Base-by-base conservation (phyloP, 1,140 invertebrate species). In the Triops cancriformis region DNA sequence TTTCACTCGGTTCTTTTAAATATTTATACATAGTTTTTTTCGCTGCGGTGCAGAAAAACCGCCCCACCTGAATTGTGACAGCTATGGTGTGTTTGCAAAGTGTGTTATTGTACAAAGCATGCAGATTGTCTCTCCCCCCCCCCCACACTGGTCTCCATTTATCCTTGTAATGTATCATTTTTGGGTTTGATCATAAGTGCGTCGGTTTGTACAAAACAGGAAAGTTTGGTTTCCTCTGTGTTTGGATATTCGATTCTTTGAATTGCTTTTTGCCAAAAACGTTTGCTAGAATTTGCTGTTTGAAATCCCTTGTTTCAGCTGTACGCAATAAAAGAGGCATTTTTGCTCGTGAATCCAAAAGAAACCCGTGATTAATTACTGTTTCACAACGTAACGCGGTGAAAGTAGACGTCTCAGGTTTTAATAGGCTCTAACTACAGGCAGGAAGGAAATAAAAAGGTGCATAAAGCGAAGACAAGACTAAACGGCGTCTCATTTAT, bases 131-230 rank as follows among this genome's bases (percentile, higher is more conserved):
- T 28, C 27, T 74, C 12, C 6, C n/a, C 4, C 11, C 12, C 6
- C n/a, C 4, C 11, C 27, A 18, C 31, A 41, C 31, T 74, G 27
- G 73, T 31, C 31, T 74, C 73, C n/a, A 74, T 75, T 43, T 75
- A n/a, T 11, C 42, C 18, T 41, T 75, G 73, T 74, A 31, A 31
- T 74, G 26, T 31, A 23, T 74, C 74, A 43, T 45, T 75, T 12
- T 45, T 27, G 5, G n/a, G 14, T 42, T n/a, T 14, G 9, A 26
- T 73, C 31, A n/a, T 73, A 37, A 7, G 28, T 27, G 26, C 28
- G 28, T 74, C 73, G 41, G 28, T 74, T 74, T 74, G 73, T 31
- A 74, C 1, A 37, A 37, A 37, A 37, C 2, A 37, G 31, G 31
- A 37, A 64, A 64, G 23, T 64, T 64, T 23, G 51, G 51, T 64